Base-by-base conservation (phyloP, 2,113 vertebrate genomes). In the Orcinus orca region DNA sequence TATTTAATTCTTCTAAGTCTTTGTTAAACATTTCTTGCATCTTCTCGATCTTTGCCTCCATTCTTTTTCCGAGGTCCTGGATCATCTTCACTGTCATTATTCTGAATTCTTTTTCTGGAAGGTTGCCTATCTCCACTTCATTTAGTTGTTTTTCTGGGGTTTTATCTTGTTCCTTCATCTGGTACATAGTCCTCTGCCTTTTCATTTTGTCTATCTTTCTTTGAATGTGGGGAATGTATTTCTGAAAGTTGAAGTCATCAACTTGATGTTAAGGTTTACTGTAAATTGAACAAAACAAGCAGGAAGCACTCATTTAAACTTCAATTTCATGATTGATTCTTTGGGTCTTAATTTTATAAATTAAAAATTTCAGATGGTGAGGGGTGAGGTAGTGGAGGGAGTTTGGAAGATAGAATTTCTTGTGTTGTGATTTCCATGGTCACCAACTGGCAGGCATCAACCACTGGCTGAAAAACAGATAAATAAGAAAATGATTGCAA, bases 321-420 rank as follows among this genome's bases (percentile, higher is more conserved):
- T 97, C 82, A 36, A 0, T 63, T 74, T 95, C 36, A 8, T 77
- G 77, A 93, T 95, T 84, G 82, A 97, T 88, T 96, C 77, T 94
- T 94, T 47, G 55, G 44, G 58, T 93, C 79, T 94, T 96, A 85
- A 92, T 95, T 97, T 93, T 84, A 58, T 53, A 91, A 96, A 95
- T 98, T 94, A 93, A 93, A 94, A 90, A 15, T 67, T 93, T 97
- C 79, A 86, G 67, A 86, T 89, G 88, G 83, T 94, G 80, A 94
- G 86, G 73, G 85, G 68, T 82, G 90, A 88, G 8, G 65, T 90
- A 73, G 73, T 74, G 4, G 77, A 58, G 23, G 76, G 82, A 95
- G 82, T 95, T 63, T 53, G 44, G 84, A 86, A 83, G 92, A 71
- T 68, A 96, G 80, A 82, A 93, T 79, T 96, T 93, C 93, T 82